Evolutionary conservation across 2,797 vertebrate species (phyloP).

Genomic region (Pagetopsis macropterus): DNA sequence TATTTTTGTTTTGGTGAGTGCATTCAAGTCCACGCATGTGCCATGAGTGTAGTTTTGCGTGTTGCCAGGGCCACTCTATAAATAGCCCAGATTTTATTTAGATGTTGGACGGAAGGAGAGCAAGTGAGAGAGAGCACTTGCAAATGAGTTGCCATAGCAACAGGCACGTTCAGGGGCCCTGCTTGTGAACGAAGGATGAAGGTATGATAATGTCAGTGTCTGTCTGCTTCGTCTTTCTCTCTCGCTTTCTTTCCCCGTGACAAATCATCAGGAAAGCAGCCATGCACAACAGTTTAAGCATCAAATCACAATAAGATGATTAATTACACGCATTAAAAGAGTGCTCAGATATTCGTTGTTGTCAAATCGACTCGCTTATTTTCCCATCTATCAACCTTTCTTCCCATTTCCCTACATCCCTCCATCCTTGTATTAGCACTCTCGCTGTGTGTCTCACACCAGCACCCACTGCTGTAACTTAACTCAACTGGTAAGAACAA

Average conservation of each 20-base stretch:
- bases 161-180: slow-evolving; percentile 79
- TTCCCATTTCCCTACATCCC: slow-evolving; percentile 10
- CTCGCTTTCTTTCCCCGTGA: not conserved
- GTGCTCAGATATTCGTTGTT: not conserved
- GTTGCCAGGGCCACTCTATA: slow-evolving; percentile 73
- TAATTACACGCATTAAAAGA: slow-evolving; percentile 12
- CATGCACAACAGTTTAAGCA: not conserved
- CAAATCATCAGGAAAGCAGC: slow-evolving; percentile 14
- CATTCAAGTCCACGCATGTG: slow-evolving; percentile 45
- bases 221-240: slow-evolving; percentile 35
- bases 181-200: slow-evolving; percentile 67
- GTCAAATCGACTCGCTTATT: slow-evolving; percentile 15
- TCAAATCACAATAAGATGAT: slow-evolving; percentile 17
- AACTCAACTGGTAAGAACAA: slow-evolving; percentile 13
- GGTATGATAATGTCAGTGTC: slow-evolving; percentile 64
- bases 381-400: slow-evolving; percentile 17
- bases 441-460: slow-evolving; percentile 11
- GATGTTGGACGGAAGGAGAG: slow-evolving; percentile 65
- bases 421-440: slow-evolving; percentile 44
- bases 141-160: slow-evolving; percentile 84
- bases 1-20: slow-evolving; percentile 34
- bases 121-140: slow-evolving; percentile 50
- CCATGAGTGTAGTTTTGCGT: slow-evolving; percentile 39
- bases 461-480: slow-evolving; percentile 52
- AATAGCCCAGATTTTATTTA: slow-evolving; percentile 85